These are phyloP conservation scores for Petrocephalus schoutedeni DNA, from an alignment of 2,797 vertebrate species.

Conservation along the genomic window DNA sequence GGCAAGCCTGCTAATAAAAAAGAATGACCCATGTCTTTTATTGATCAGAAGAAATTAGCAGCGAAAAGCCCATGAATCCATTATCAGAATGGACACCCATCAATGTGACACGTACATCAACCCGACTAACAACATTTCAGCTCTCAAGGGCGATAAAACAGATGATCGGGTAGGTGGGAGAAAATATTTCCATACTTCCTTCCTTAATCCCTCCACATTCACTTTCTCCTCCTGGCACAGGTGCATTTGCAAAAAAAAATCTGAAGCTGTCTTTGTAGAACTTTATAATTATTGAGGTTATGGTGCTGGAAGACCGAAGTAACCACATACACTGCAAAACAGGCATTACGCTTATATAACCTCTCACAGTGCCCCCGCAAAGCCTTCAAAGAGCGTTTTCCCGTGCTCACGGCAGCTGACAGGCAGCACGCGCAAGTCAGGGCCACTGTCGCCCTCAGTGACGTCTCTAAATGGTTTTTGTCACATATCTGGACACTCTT, in stretches of 20 bases:
- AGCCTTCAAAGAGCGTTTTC: not conserved
- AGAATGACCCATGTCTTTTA: not conserved
- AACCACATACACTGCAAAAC: not conserved
- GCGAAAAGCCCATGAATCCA: not conserved
- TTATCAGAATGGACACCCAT: not conserved
- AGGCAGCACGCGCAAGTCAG: not conserved
- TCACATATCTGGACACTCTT: constrained; percentile 1
- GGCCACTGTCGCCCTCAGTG: not conserved
- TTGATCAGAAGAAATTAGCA: not conserved
- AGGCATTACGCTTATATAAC: not conserved
- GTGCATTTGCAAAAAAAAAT: not conserved
- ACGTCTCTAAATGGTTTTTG: not conserved
- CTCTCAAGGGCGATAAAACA: not conserved
- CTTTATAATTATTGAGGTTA: not conserved
- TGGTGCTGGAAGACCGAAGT: not conserved
- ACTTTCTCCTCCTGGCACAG: too few relatives aligned
- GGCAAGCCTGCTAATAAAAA: not conserved
- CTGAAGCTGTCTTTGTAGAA: not conserved
- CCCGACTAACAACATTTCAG: not conserved
- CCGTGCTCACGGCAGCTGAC: too few relatives aligned
- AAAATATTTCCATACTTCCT: not conserved
- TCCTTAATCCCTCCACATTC: not conserved
- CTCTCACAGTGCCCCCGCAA: not conserved
- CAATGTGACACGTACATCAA: not conserved
- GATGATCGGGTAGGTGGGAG: not conserved